These are phyloP conservation scores for Tragelaphus imberbis DNA, from an alignment of 2,113 vertebrate genomes.

Conservation along the genomic window DNA sequence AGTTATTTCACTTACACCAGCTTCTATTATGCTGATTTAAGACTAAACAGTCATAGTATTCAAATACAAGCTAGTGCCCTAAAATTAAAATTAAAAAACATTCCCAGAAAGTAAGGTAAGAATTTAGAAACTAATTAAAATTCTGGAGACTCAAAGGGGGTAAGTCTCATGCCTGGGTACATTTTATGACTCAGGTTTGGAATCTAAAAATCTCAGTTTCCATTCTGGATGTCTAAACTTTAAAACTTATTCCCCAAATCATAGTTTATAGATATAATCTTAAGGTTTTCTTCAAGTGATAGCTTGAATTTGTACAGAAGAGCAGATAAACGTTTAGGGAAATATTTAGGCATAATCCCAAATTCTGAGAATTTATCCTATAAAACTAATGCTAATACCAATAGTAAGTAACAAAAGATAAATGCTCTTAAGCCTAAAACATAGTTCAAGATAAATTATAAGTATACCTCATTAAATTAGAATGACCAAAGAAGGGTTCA, in stretches of 20 bases:
- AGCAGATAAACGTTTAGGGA: not conserved
- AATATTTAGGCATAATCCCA: not conserved
- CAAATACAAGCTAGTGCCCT: not conserved
- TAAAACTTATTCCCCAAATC: not conserved
- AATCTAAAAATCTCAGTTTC: not conserved
- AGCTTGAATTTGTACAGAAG: not conserved
- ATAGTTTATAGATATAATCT: not conserved
- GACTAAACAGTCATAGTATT: not conserved
- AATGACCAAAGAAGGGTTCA: not conserved
- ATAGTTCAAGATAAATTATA: not conserved
- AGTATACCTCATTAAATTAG: not conserved
- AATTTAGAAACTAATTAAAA: not conserved
- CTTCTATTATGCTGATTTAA: constrained; percentile 7
- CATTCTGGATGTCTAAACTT: not conserved
- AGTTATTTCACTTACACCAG: not conserved
- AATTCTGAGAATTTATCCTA: not conserved
- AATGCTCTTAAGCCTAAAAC: not conserved
- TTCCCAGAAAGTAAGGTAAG: not conserved
- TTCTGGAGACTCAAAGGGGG: not conserved
- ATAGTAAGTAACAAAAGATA: not conserved
- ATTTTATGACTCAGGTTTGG: not conserved
- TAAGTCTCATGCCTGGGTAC: not conserved
- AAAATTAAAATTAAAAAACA: constrained; percentile 5
- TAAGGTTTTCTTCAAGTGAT: not conserved
- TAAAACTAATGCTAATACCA: not conserved